Evolutionary conservation across 2,888 invertebrate genomes (phyloP).

Genomic region (Ectemnius cavifrons): DNA sequence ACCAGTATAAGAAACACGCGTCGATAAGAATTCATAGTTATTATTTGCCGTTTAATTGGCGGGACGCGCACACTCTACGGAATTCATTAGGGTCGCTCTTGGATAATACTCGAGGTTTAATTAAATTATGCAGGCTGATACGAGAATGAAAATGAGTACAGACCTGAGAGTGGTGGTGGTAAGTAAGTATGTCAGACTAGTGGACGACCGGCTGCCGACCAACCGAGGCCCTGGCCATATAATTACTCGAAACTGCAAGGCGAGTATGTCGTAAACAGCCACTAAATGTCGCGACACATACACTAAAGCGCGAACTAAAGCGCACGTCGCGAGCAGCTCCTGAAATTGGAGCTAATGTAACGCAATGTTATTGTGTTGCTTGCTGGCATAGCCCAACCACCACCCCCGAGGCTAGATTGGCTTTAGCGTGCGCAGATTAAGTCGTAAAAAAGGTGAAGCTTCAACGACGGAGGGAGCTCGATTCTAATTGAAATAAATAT

Average conservation of each 20-base stretch:
- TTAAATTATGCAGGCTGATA: no score
- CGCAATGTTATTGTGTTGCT: not conserved
- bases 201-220: not conserved
- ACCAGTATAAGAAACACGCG: not conserved
- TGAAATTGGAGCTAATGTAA: constrained; percentile 9
- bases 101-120: no score
- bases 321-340: constrained; percentile 4
- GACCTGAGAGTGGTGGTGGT: not conserved
- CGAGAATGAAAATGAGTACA: no score
- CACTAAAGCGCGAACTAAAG: not conserved
- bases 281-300: constrained; percentile 9
- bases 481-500: constrained; percentile 3
- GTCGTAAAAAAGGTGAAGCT: not conserved
- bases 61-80: not conserved
- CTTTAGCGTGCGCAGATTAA: not conserved
- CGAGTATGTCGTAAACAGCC: constrained; percentile 9
- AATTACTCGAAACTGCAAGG: constrained; percentile 1
- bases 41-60: not conserved
- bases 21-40: constrained; percentile 5
- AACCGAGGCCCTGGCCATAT: not conserved
- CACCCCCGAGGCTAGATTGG: not conserved
- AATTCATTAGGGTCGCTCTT: no score
- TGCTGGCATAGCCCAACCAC: not conserved
- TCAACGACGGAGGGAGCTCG: not conserved
- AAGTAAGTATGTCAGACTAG: constrained; percentile 1